These are phyloP conservation scores for Euplagia quadripunctaria DNA, from an alignment of 2,888 invertebrate species.

Conservation along the genomic window DNA sequence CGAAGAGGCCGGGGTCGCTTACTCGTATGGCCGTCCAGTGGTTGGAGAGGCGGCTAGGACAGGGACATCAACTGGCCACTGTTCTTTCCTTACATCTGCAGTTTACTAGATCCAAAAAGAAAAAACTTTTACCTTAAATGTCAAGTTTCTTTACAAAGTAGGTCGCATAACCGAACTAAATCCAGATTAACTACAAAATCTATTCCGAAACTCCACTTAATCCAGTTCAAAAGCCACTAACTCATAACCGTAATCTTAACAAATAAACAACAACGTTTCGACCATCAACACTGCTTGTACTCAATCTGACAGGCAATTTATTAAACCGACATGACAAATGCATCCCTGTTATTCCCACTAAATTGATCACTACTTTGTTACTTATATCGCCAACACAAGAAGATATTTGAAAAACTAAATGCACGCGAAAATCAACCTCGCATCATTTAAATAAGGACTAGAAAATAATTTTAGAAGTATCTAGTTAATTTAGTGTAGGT, in stretches of 20 bases:
- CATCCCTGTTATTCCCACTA: constrained; percentile 51
- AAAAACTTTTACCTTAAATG: background rate
- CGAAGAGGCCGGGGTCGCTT: no score
- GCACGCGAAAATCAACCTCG: constrained; percentile 19
- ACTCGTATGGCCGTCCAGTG: no score
- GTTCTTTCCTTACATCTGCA: no score
- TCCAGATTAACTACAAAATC: constrained; percentile 1
- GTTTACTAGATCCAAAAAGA: background rate
- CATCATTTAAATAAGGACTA: rapidly evolving
- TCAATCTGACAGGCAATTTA: constrained; percentile 58
- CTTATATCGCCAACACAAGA: constrained; percentile 29
- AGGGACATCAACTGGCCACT: no score
- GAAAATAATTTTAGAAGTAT: constrained; percentile 12
- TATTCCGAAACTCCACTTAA: constrained; percentile 27
- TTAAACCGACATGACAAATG: constrained; percentile 57
- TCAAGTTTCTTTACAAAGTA: background rate
- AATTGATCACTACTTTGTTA: constrained; percentile 63
- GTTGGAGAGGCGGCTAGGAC: no score
- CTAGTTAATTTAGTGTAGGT: constrained; percentile 15
- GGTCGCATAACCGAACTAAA: background rate
- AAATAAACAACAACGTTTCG: constrained; percentile 32
- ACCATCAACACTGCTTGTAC: constrained; percentile 53
- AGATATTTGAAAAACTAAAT: background rate
- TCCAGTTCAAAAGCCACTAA: constrained; percentile 30
- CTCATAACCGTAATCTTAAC: constrained; percentile 25